phyloP scores from a whole-genome alignment of 2,113 vertebrate genomes.

The Embiotoca jacksoni region DNA sequence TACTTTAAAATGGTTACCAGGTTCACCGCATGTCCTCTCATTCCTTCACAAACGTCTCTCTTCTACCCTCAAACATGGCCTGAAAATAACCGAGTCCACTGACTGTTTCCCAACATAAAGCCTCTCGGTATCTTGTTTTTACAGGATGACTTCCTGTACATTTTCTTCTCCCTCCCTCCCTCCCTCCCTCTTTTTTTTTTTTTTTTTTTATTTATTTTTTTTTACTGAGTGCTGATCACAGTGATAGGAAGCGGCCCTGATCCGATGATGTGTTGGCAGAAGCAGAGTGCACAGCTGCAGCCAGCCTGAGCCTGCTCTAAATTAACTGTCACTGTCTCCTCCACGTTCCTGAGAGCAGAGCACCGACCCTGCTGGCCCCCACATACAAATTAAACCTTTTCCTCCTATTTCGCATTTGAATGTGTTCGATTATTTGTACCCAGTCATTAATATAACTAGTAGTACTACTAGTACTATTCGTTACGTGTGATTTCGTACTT shows the following conservation, averaged over 20 bases:
- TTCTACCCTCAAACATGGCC: conserved; percentile 31
- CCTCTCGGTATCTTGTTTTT: conserved; percentile 60
- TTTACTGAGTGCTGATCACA: conserved; percentile 51
- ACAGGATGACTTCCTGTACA: conserved; percentile 55
- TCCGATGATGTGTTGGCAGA: conserved; percentile 63
- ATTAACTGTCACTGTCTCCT: conserved; percentile 51
- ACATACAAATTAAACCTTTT: conserved; percentile 7
- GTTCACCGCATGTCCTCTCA: conserved; percentile 45
- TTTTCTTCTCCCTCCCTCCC: conserved; percentile 19
- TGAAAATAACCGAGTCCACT: conserved; percentile 3
- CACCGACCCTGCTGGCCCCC: conserved; percentile 32
- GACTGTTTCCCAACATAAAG: conserved; percentile 26
- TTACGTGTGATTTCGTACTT: neutral
- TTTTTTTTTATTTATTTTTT: conserved; percentile 20
- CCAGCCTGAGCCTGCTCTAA: conserved; percentile 37
- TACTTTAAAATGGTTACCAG: conserved; percentile 49
- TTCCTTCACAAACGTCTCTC: conserved; percentile 34
- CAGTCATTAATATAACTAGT: neutral
- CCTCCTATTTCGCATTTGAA: neutral
- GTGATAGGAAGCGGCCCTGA: conserved; percentile 55
- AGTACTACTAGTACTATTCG: conserved; percentile 1
- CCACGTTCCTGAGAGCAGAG: conserved; percentile 40
- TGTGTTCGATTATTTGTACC: neutral
- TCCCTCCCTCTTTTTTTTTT: too few relatives aligned
- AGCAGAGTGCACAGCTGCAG: conserved; percentile 50